Percentiles rank a stretch among this genome's conserved stretches.
Evolutionary conservation across 2,113 vertebrate species (phyloP).

Genomic region (Aythya baeri): DNA sequence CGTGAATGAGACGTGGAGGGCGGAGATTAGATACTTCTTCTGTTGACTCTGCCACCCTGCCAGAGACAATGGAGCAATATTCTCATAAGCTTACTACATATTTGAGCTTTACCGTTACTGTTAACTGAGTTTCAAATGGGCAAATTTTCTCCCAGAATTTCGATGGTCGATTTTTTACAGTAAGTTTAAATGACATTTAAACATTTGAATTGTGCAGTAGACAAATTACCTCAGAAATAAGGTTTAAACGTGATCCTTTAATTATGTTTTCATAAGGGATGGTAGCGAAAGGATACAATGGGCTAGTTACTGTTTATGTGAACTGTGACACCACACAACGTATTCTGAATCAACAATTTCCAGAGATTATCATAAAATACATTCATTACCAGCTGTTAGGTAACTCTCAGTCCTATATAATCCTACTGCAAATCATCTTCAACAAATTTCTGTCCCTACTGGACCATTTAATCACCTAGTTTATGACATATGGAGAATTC

Average conservation of each 20-base stretch:
- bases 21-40: constrained; percentile 92
- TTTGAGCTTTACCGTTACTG: not conserved
- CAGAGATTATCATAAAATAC: not conserved
- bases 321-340: not conserved
- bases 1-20: constrained; percentile 88
- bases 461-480: not conserved
- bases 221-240: not conserved
- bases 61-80: not conserved
- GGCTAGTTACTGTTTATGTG: not conserved
- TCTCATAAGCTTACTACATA: not conserved
- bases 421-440: too few relatives aligned
- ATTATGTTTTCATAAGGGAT: not conserved
- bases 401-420: not conserved
- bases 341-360: not conserved
- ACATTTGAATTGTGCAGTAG: not conserved
- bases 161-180: not conserved
- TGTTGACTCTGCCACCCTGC: constrained; percentile 90
- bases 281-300: not conserved
- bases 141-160: not conserved
- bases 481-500: rapidly evolving
- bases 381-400: not conserved
- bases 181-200: not conserved
- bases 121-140: not conserved
- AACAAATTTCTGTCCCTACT: not conserved
- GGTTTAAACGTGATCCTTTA: not conserved